Base-by-base conservation (phyloP, 2,113 vertebrate genomes). In the Oreochromis tanganicae region DNA sequence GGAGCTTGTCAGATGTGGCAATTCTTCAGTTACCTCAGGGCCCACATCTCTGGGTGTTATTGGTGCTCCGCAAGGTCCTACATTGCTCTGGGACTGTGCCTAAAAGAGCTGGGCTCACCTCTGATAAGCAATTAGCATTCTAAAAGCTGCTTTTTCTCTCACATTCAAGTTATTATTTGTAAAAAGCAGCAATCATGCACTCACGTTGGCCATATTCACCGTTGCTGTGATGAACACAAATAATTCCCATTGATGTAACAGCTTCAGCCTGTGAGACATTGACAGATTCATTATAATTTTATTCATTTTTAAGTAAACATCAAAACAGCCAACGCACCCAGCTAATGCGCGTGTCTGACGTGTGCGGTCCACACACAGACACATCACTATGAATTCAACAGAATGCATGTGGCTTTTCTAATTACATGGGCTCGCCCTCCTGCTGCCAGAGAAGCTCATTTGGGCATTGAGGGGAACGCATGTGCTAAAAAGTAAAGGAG, bases 371-470 rank as follows among this genome's bases (percentile, higher is more conserved):
- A 56, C 84, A 59, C 73, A 59, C 46, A 78, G 46, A 52, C 63
- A 63, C 88, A 61, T 55, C 48, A 71, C 48, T 90, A 5, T 71
- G 80, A 85, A 78, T 56, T 81, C 63, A 59, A 66, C 52, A 55
- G 82, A 86, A 87, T 13, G 57, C 88, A 83, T 59, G 54, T 88
- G 75, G 82, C 85, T 93, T 86, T 92, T 93, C 87, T 92, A 94
- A 94, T 94, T 92, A 93, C 90, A 78, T 50, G 88, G 90, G 36
- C 55, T 81, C 27, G 88, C 89, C 88, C 87, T 91, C 85, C 82
- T 14, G 85, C 90, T 91, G 85, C 91, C 86, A 82, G 27, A 80
- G 86, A 86, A 85, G 87, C 92, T 91, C 81, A 92, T 92, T 93
- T 93, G 80, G 87, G 82, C 85, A 68, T 80, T 14, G 85, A 87